Percentiles rank a stretch among this genome's conserved stretches.
phyloP scores from a whole-genome alignment of 2,888 invertebrate species.

The Caenorhabditis imperialis region DNA sequence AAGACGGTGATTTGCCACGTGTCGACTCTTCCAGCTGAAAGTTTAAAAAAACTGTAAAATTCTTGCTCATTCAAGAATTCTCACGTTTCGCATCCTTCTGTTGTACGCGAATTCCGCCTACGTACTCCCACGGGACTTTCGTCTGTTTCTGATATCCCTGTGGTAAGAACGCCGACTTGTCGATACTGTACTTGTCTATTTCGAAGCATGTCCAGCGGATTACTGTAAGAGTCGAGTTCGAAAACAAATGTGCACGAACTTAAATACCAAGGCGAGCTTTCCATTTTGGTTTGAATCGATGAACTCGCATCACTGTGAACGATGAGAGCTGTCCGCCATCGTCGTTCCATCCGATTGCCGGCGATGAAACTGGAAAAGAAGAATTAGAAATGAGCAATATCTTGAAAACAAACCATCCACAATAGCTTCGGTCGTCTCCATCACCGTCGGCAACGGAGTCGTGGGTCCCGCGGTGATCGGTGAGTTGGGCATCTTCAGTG shows the following conservation, averaged over 20 bases:
- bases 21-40: constrained; percentile 35
- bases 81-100: constrained; percentile 51
- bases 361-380: constrained; percentile 26
- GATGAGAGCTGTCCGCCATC: constrained; percentile 50
- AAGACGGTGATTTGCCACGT: constrained; percentile 51
- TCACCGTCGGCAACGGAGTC: constrained; percentile 43
- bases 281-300: constrained; percentile 64
- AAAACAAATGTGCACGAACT: not conserved
- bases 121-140: constrained; percentile 58
- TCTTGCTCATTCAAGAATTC: not conserved
- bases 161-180: constrained; percentile 56
- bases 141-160: constrained; percentile 61
- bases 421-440: constrained; percentile 15
- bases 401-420: not conserved
- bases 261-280: constrained; percentile 57
- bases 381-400: constrained; percentile 1
- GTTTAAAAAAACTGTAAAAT: not conserved
- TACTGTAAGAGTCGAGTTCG: constrained; percentile 32
- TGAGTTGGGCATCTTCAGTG: constrained; percentile 47
- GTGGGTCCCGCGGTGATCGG: constrained; percentile 48
- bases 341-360: constrained; percentile 39
- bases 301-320: constrained; percentile 59
- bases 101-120: constrained; percentile 46
- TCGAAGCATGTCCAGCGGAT: constrained; percentile 63
- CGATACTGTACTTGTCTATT: constrained; percentile 51